Percentiles rank a stretch among this genome's conserved stretches.
These are phyloP conservation scores for Morpho helenor DNA, from an alignment of 2,888 invertebrate species.

Conservation along the genomic window DNA sequence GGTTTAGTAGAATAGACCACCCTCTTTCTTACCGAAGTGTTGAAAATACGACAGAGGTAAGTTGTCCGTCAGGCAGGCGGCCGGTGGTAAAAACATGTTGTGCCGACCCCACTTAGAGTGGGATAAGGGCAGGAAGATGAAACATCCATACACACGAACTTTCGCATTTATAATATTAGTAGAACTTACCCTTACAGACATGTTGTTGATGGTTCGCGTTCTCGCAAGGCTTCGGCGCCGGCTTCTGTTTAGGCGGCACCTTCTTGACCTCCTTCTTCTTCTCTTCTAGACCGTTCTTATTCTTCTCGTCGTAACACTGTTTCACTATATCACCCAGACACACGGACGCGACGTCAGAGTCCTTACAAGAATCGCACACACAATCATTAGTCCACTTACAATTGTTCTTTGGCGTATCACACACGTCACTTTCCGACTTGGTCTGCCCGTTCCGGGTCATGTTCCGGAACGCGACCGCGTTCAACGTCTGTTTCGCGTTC, in stretches of 20 bases:
- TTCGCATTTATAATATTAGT: no score
- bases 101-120: no score
- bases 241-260: conserved; percentile 44
- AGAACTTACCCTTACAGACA: conserved; percentile 62
- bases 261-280: conserved; percentile 43
- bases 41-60: no score
- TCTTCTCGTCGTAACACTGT: conserved; percentile 40
- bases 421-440: conserved; percentile 59
- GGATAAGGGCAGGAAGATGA: no score
- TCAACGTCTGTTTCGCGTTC: conserved; percentile 62
- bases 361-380: conserved; percentile 51
- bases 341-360: conserved; percentile 36
- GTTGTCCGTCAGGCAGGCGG: no score
- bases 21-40: no score
- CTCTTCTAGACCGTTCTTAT: conserved; percentile 35
- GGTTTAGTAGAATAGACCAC: no score
- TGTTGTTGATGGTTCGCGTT: conserved; percentile 64
- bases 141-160: no score
- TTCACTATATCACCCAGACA: conserved; percentile 53
- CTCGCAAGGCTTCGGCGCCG: conserved; percentile 56
- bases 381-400: conserved; percentile 71
- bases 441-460: conserved; percentile 55
- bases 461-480: conserved; percentile 61
- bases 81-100: no score
- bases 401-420: conserved; percentile 59